Conservation (phyloP, 2,888 invertebrate species). For the Diploptera punctata region DNA sequence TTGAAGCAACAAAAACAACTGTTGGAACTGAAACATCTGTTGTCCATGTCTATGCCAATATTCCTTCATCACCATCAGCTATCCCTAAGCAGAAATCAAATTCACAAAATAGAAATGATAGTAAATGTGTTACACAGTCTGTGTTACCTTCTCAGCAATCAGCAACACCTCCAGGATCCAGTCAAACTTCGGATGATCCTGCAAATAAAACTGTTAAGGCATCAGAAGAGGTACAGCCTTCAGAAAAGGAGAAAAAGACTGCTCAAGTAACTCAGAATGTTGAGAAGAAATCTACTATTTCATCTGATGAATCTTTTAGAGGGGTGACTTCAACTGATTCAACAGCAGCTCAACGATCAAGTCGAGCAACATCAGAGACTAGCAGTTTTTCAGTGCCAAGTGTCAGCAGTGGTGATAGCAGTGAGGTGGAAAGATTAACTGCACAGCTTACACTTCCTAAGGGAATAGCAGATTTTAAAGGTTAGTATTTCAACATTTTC, state of each 20-base stretch:
- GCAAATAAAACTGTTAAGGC: too few relatives aligned
- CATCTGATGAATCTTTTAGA: background rate
- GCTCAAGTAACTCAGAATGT: background rate
- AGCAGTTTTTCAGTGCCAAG: conserved; percentile 34
- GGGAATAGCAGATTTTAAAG: conserved; percentile 49
- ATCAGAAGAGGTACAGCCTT: too few relatives aligned
- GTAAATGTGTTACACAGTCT: background rate
- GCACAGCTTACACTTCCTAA: conserved; percentile 47
- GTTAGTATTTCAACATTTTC: conserved; percentile 5
- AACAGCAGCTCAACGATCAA: background rate
- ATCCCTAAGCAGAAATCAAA: background rate
- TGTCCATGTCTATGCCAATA: conserved; percentile 48
- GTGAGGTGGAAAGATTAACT: conserved; percentile 46
- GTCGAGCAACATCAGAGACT: conserved; percentile 28
- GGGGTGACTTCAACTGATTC: conserved; percentile 18
- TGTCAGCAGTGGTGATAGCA: conserved; percentile 33
- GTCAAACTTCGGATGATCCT: too few relatives aligned
- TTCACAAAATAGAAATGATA: too few relatives aligned
- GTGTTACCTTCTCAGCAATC: background rate
- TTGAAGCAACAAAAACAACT: conserved; percentile 51
- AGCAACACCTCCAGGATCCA: background rate
- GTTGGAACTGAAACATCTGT: conserved; percentile 30
- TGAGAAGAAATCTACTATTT: background rate
- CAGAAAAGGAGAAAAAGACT: too few relatives aligned
- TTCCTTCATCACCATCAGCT: conserved; percentile 37